Base-by-base conservation (phyloP, 1,140 invertebrate species). In the Diabrotica virgifera region DNA sequence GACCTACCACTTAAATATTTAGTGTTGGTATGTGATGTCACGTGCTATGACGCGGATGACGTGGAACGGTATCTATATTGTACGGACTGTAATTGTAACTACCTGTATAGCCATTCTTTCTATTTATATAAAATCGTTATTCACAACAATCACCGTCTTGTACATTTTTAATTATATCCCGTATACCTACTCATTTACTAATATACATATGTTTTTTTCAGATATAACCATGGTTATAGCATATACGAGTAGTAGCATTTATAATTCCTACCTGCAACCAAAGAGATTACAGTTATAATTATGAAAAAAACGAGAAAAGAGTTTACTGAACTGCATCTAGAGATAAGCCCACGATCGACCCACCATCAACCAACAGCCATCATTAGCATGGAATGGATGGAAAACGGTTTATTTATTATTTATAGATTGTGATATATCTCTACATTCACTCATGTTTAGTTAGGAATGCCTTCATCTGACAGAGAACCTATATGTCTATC, bases 181-280 rank as follows among this genome's bases (percentile, higher is more conserved):
- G 24, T 24, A 24, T 24, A 24, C n/a, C n/a, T n/a, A n/a, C 24
- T 1, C 24, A 24, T n/a, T 54, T 13, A 11, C 24, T 54, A 13
- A 54, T 12, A 54, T 11, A 24, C 3, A 11, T 12, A n/a, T 53
- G 5, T 54, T 54, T 13, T 54, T 54, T 54, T 54, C 52, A 54
- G 52, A 54, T 54, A 5, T 54, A 54, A 54, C 8, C 24, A 8
- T 54, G 8, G 7, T 54, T 67, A 10, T 58, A 24, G 6, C 5
- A 35, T 9, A 9, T 5, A 3, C 4, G 35, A 24, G 13, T 11
- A 8, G 10, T 53, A 46, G 5, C 6, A 5, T 53, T 12, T 62
- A 10, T 60, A 8, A 14, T 36, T 24, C 9, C 52, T 8, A 50
- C 24, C 7, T n/a, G 12, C 10, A 14, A 13, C 11, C 24, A 54